phyloP scores from a whole-genome alignment of 2,113 vertebrate genomes.

The Megatriorchis doriae region DNA sequence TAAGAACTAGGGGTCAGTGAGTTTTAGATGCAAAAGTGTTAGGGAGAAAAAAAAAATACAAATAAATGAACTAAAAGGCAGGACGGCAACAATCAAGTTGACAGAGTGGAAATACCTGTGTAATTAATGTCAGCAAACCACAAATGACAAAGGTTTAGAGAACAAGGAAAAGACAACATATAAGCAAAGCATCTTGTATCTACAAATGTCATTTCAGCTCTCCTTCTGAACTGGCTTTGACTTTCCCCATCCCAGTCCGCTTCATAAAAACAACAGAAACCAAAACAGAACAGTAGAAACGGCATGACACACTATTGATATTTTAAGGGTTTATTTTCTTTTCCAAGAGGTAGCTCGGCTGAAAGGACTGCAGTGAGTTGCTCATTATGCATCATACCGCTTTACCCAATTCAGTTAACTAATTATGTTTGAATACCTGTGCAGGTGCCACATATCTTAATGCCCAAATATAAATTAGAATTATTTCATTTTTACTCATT shows the following conservation, averaged over 20 bases:
- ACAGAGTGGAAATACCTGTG: not conserved
- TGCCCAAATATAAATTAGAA: constrained; percentile 20
- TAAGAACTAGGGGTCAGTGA: not conserved
- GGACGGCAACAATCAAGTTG: not conserved
- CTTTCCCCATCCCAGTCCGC: constrained; percentile 49
- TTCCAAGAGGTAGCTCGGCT: constrained; percentile 47
- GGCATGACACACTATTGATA: constrained; percentile 39
- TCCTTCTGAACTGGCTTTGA: not conserved
- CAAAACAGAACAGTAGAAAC: constrained; percentile 35
- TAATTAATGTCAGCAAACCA: not conserved
- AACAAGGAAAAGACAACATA: not conserved
- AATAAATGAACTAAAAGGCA: not conserved
- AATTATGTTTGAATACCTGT: constrained; percentile 44
- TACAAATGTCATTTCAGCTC: not conserved
- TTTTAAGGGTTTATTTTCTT: constrained; percentile 33
- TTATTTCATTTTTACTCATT: not conserved
- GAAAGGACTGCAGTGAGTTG: constrained; percentile 28
- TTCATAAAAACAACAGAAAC: constrained; percentile 60
- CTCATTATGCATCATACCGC: constrained; percentile 55
- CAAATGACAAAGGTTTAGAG: not conserved
- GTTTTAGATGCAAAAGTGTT: not conserved
- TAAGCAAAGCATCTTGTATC: not conserved
- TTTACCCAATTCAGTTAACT: constrained; percentile 54
- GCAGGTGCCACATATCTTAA: constrained; percentile 28
- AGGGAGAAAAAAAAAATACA: fast-evolving